phyloP scores from a whole-genome alignment of 2,113 vertebrate species.

The Propithecus coquereli region DNA sequence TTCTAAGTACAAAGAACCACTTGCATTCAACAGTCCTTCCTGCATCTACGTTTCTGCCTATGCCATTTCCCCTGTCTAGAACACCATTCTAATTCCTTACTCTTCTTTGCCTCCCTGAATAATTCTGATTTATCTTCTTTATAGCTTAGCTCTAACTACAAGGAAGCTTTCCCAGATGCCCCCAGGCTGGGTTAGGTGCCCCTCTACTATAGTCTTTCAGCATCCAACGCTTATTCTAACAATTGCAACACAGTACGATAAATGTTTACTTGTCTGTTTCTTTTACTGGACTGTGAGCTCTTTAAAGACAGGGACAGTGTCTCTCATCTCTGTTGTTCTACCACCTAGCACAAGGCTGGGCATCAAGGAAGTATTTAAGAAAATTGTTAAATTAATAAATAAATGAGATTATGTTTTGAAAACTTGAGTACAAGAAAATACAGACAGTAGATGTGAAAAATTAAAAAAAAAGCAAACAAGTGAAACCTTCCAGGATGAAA shows the following conservation, averaged over 20 bases:
- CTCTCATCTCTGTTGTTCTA: background rate
- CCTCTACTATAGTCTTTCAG: background rate
- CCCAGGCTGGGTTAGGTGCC: fast-evolving
- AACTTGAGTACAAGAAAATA: background rate
- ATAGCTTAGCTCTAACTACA: background rate
- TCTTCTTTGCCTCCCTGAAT: background rate
- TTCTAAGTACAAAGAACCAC: background rate
- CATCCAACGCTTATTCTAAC: background rate
- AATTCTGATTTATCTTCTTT: background rate
- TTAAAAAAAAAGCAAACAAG: background rate
- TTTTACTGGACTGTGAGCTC: background rate
- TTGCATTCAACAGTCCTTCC: background rate
- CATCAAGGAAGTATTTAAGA: background rate
- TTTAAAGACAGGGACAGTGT: background rate
- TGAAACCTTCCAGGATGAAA: background rate
- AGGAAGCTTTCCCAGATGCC: background rate
- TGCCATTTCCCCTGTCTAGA: background rate
- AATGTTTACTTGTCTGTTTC: background rate
- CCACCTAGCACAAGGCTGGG: background rate
- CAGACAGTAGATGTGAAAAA: background rate
- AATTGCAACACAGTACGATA: no score
- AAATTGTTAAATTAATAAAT: background rate
- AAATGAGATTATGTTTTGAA: background rate
- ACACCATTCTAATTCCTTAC: background rate
- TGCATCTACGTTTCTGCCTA: background rate